Conservation (phyloP, 2,113 vertebrate species). For the Colossoma macropomum region DNA sequence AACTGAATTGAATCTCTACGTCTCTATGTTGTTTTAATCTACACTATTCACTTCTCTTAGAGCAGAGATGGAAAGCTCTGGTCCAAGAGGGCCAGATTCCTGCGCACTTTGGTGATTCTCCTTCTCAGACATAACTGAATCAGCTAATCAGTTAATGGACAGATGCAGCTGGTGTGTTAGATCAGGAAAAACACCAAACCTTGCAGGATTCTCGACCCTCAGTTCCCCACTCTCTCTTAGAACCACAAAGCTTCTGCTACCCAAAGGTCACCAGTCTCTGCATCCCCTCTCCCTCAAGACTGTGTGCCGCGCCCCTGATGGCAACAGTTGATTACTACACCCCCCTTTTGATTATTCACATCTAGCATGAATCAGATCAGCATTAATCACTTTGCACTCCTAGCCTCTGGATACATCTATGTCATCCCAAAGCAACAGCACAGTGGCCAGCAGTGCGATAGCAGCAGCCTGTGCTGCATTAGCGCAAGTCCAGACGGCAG, state of each 20-base stretch:
- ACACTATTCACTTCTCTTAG: no score
- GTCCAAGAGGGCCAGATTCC: no score
- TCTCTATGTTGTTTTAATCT: no score
- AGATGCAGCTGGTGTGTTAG: no score
- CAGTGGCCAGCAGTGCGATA: not conserved
- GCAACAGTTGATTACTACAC: constrained; percentile 1
- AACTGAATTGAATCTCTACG: no score
- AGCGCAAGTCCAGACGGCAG: constrained; percentile 41
- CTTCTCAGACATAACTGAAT: no score
- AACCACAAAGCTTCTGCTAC: not conserved
- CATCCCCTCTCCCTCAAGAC: not conserved
- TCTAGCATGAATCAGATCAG: constrained; percentile 33
- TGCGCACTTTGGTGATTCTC: no score
- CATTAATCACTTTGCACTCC: constrained; percentile 5
- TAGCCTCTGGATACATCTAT: constrained; percentile 28
- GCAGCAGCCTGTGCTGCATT: constrained; percentile 22
- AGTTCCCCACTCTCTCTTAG: not conserved
- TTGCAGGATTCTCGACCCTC: no score
- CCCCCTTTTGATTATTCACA: constrained; percentile 6
- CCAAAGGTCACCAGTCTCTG: not conserved
- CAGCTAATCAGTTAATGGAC: no score
- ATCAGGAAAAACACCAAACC: no score
- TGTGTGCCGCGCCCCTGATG: constrained; percentile 34
- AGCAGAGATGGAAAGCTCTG: no score
- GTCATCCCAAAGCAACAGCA: not conserved